Conservation (phyloP, 2,113 vertebrate genomes). For the Pampusana beccarii region DNA sequence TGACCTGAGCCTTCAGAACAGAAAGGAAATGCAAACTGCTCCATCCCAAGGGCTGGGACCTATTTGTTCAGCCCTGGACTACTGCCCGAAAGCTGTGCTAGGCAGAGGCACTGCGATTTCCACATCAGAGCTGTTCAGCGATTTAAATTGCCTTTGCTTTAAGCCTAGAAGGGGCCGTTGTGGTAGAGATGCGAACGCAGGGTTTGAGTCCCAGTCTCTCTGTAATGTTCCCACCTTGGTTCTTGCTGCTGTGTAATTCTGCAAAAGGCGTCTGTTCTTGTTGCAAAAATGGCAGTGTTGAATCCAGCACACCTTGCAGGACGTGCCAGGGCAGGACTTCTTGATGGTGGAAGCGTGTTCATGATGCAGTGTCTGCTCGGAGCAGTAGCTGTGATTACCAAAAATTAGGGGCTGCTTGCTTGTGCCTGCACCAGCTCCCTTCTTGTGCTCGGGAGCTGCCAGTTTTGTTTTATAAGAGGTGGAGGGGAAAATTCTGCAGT, state of each 20-base stretch:
- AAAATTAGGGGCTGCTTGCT: background rate
- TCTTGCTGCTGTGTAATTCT: background rate
- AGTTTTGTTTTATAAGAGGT: background rate
- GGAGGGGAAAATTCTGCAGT: background rate
- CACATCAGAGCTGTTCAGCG: background rate
- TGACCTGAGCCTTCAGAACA: background rate
- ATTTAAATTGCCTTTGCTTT: background rate
- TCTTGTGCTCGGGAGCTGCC: background rate
- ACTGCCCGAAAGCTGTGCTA: background rate
- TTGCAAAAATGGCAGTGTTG: background rate
- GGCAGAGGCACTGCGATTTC: background rate
- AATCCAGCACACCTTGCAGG: rapidly evolving
- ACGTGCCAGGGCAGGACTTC: background rate
- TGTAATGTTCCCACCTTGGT: background rate
- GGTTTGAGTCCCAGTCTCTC: background rate
- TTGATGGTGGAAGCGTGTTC: background rate
- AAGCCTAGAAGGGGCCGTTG: background rate
- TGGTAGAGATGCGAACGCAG: background rate
- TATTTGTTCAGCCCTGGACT: constrained; percentile 11
- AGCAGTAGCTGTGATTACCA: background rate
- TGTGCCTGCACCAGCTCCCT: background rate
- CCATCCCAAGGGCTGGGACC: background rate
- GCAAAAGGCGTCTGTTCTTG: background rate
- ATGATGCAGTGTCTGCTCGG: rapidly evolving
- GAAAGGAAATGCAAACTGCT: background rate